Evolutionary conservation across 2,888 invertebrate species (phyloP), one percentile per base, ranked within the genome.

Genomic region (Fissipunctia ypsillon): DNA sequence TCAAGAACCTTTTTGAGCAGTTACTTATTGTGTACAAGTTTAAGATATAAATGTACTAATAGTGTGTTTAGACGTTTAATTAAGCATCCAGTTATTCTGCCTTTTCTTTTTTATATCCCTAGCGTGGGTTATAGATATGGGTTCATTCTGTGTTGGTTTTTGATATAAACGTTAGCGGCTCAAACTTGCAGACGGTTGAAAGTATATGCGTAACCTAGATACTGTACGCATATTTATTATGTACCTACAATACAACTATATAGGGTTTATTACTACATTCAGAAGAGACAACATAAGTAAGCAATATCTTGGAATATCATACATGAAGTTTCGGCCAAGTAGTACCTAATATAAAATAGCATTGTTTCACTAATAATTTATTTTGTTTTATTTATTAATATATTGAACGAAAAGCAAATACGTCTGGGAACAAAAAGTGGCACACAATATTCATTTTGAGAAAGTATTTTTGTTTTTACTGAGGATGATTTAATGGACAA

Each of bases 1-100:
- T 81, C 72, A 73, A 52, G 82, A 63, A 68, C 54, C 63, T 72
- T 70, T 83, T 71, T 57, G 31, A 71, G 45, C 41, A 31, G 25
- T 65, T 31, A n/a, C 35, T 67, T 68, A 50, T 54, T 75, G 16
- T 54, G 31, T 61, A 61, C n/a, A 69, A 54, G 31, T 41, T 25
- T 25, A 52, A 52, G 35, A 45, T 50, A 60, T 52, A 69, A 60
- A 54, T 38, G n/a, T 38, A 28, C 22, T n/a, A 31, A 31, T 31
- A 56, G 56, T 61, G 25, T 64, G 52, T 48, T 2, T n/a, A 43
- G 22, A 61, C 3, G 28, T 56, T 38, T 64, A 56, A 59, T 63
- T 70, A 80, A 31, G 25, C 22, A 41, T 35, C 28, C 12, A 52
- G 35, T 22, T 60, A 16, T 69, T 59, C 28, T 28, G 9, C 25